Evolutionary conservation across 2,888 invertebrate genomes (phyloP).

Genomic region (Tanytarsus gracilentus): DNA sequence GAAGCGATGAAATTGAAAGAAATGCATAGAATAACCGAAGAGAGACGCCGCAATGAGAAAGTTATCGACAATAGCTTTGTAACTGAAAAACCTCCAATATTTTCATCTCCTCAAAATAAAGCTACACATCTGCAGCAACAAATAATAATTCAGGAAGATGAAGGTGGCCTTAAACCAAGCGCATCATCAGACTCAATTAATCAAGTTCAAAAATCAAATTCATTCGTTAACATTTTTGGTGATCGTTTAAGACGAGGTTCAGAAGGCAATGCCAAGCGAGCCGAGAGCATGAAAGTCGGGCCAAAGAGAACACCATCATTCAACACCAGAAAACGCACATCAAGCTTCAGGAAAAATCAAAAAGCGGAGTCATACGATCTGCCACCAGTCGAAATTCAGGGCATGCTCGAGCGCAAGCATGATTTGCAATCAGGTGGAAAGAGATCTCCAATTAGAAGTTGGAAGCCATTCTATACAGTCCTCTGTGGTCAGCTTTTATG

Average conservation of each 20-base stretch:
- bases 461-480: slow-evolving; percentile 92
- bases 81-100: slow-evolving; percentile 44
- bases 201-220: slow-evolving; percentile 51
- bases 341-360: slow-evolving; percentile 71
- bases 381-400: slow-evolving; percentile 87
- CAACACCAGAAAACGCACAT: slow-evolving; percentile 80
- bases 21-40: slow-evolving; percentile 80
- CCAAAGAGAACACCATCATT: slow-evolving; percentile 88
- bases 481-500: slow-evolving; percentile 93
- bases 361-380: slow-evolving; percentile 53
- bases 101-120: slow-evolving; percentile 35
- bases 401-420: slow-evolving; percentile 86
- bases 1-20: slow-evolving; percentile 79
- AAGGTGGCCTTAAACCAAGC: slow-evolving; percentile 27
- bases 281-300: slow-evolving; percentile 80
- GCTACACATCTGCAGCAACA: background rate
- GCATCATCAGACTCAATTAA: slow-evolving; percentile 37
- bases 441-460: slow-evolving; percentile 87
- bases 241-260: slow-evolving; percentile 56
- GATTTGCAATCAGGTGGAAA: slow-evolving; percentile 88
- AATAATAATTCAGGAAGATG: slow-evolving; percentile 20
- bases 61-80: slow-evolving; percentile 41
- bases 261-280: slow-evolving; percentile 59
- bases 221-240: slow-evolving; percentile 52
- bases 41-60: slow-evolving; percentile 69